Conservation (phyloP, 1,140 invertebrate genomes). For the Lethocerus indicus region DNA sequence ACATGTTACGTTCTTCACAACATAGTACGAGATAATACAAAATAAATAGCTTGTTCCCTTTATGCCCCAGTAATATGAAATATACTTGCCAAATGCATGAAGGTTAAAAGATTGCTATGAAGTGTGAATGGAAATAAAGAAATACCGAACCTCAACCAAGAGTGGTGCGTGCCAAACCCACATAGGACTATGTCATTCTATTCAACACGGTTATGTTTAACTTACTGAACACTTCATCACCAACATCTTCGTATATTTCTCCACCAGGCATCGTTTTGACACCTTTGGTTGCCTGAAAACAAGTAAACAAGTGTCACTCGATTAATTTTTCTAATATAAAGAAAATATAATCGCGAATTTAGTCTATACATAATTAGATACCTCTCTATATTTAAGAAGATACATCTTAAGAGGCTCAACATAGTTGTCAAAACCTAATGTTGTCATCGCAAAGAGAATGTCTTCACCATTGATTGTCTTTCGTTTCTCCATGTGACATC, state of each 20-base stretch:
- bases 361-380: conserved; percentile 16
- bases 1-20: too few species aligned
- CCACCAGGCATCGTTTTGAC: conserved; percentile 17
- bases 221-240: conserved; percentile 20
- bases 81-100: too few species aligned
- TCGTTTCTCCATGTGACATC: conserved; percentile 92
- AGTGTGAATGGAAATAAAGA: too few species aligned
- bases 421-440: conserved; percentile 96
- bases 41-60: too few species aligned
- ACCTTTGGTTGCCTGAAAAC: conserved; percentile 20
- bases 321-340: too few species aligned
- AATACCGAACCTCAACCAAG: too few species aligned
- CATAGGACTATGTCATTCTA: too few species aligned
- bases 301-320: conserved; percentile 2
- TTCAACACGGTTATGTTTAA: conserved; percentile 1
- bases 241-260: conserved; percentile 20
- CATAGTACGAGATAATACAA: too few species aligned
- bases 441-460: conserved; percentile 91
- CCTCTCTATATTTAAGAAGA: conserved; percentile 92
- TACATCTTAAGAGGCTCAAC: conserved; percentile 93
- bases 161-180: too few species aligned
- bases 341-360: not conserved
- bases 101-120: too few species aligned
- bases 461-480: conserved; percentile 99
- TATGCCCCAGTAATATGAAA: too few species aligned